Evolutionary conservation across 2,888 invertebrate species (phyloP), one percentile per base, ranked within the genome.

Genomic region (Leptopilina myrica): DNA sequence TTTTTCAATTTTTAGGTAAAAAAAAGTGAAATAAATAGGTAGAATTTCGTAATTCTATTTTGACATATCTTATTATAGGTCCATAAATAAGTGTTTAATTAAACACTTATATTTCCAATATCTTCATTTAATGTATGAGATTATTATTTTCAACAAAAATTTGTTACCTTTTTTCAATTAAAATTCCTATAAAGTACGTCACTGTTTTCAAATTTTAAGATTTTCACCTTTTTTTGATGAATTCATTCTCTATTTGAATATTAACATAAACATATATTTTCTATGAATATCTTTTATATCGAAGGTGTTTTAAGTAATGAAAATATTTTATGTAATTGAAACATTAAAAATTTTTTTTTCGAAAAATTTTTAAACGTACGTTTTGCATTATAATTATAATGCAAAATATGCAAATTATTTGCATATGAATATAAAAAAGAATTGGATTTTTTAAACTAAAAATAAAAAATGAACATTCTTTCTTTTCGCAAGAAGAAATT

Each of bases 41-140:
- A 9, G 9, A 20, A 62, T 62, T 62, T 3, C 62, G 62, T 62
- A 59, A 15, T n/a, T 5, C 15, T n/a, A 12, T 59, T 15, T 59
- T 59, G 59, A n/a, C 59, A 59, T 33, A 33, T 59, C 59, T 59
- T 59, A 59, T 43, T 59, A 33, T 33, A 59, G 59, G 15, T 62
- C 20, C 15, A 62, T 62, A 6, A 20, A 62, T 20, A 62, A 20
- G 62, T 15, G 62, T 15, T 62, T 62, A 20, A 62, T 62, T 62
- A 62, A 15, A 33, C 33, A 33, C 33, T 20, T 20, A 20, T 62
- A 59, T 59, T 20, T 59, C 59, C n/a, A 62, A 62, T 62, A 62
- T 62, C 8, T 43, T 43, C 43, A 43, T 43, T 43, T 43, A 43
- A 43, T 43, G 43, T 43, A 62, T 15, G 62, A 15, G 20, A 20